Conservation (phyloP, 2,113 vertebrate species). For the Hippolais icterina region DNA sequence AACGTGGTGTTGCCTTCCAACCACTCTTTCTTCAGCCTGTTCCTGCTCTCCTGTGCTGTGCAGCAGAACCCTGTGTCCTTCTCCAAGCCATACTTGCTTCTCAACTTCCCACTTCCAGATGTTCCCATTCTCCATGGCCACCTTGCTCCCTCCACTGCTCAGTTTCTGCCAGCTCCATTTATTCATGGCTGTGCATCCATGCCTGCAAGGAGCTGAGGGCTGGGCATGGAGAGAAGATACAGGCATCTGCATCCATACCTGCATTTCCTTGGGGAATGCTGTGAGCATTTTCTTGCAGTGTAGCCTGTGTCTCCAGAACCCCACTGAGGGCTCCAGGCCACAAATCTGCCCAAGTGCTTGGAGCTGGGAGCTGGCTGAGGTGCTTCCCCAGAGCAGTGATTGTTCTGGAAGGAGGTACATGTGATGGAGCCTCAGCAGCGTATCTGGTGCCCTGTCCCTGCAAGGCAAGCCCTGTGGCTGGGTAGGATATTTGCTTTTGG, state of each 20-base stretch:
- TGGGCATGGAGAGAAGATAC: not conserved
- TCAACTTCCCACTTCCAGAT: not conserved
- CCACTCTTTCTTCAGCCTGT: not conserved
- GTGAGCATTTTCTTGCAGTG: not conserved
- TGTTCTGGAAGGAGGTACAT: accelerated
- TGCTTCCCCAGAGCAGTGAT: not conserved
- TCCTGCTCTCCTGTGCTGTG: not conserved
- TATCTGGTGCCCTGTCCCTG: not conserved
- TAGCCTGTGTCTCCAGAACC: not conserved
- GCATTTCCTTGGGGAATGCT: not conserved
- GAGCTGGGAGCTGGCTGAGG: not conserved
- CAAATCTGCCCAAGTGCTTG: not conserved
- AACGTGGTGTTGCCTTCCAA: accelerated
- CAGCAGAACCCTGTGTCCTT: not conserved
- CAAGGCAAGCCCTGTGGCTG: not conserved
- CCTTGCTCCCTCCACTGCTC: not conserved
- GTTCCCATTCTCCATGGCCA: not conserved
- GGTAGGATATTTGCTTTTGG: not conserved
- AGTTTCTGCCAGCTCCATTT: not conserved
- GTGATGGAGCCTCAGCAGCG: not conserved
- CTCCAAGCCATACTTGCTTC: not conserved
- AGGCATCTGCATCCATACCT: not conserved
- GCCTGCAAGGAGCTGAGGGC: not conserved
- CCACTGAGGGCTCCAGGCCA: accelerated
- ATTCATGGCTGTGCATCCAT: not conserved